Evolutionary conservation across 92 coral and sea anemone species (phyloP), one percentile per base, ranked within the genome.

Genomic region (Siderastrea siderea): DNA sequence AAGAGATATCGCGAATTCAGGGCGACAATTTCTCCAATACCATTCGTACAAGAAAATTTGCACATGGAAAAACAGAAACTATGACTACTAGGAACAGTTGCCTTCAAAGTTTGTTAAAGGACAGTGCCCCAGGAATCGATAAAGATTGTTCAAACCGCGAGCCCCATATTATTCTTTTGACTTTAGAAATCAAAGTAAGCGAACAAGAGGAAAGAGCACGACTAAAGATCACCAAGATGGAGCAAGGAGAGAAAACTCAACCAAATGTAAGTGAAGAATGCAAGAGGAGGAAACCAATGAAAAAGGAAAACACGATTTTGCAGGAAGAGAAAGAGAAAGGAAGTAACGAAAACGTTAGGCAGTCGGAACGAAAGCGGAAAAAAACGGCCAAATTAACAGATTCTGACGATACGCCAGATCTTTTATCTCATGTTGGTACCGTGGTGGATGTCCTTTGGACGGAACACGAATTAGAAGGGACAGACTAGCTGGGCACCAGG

Each of bases 61-160:
- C 57, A 45, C 74, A 65, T 83, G 89, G 85, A 14, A 79, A 80
- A 68, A 66, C 71, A 60, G 38, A 89, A 38, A 89, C 86, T 53
- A 53, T 89, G 86, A 77, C 80, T 44, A 78, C 86, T 52, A 84
- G 93, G 75, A 58, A 73, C 60, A 70, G 79, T 53, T 83, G 87
- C 71, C 47, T 88, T 12, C 79, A 67, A 59, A 74, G 75, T 19
- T 7, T 80, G 60, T 66, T 88, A 43, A 44, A 49, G 52, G 44
- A 71, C 45, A 79, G 49, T 26, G 50, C 79, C 50, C 91, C 91
- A 17, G 49, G 68, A 15, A 88, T 82, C 75, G 78, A 66, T 59
- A 49, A 66, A 59, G 74, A 55, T 58, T 65, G 57, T 66, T 65
- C 69, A 50, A 84, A 68, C 71, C 71, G 80, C 45, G 60, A 58